Evolutionary conservation across 1,140 invertebrate species (phyloP).

Genomic region (Stegodyphus mimosarum): DNA sequence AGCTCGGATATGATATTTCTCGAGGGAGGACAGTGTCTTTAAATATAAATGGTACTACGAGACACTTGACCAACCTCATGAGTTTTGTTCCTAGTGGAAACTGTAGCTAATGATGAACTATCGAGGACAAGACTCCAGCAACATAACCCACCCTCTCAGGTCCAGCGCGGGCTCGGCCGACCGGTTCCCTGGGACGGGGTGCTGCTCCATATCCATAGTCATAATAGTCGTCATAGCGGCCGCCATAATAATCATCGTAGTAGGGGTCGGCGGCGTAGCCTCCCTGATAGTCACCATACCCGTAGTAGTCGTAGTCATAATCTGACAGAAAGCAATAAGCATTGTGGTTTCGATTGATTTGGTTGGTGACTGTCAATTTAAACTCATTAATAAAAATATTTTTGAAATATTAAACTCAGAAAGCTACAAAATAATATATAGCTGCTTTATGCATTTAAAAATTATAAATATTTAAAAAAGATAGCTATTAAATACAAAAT

Average conservation of each 20-base stretch:
- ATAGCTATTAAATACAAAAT: too few species aligned
- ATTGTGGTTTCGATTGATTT: slow-evolving; percentile 27
- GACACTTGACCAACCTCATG: slow-evolving; percentile 62
- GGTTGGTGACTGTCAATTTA: slow-evolving; percentile 7
- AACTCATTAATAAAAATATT: background rate
- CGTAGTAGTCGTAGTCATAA: slow-evolving; percentile 92
- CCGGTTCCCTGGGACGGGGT: slow-evolving; percentile 67
- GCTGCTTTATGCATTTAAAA: too few species aligned
- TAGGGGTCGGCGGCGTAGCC: slow-evolving; percentile 70
- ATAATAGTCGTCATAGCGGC: slow-evolving; percentile 90
- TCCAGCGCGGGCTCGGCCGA: slow-evolving; percentile 52
- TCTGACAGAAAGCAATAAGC: slow-evolving; percentile 77
- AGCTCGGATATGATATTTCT: slow-evolving; percentile 59
- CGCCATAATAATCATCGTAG: slow-evolving; percentile 81
- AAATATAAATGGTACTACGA: slow-evolving; percentile 52
- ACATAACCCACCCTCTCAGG: slow-evolving; percentile 62
- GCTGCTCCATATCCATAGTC: slow-evolving; percentile 78
- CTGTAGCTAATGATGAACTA: slow-evolving; percentile 59
- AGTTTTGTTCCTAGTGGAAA: slow-evolving; percentile 59
- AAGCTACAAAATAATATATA: too few species aligned
- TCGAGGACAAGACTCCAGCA: slow-evolving; percentile 58
- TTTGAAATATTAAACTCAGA: background rate
- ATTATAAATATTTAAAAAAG: too few species aligned
- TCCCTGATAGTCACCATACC: slow-evolving; percentile 92
- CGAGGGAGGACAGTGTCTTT: slow-evolving; percentile 61